Evolutionary conservation across 92 coral and sea anemone species (phyloP).

Genomic region (Bergia sp.): DNA sequence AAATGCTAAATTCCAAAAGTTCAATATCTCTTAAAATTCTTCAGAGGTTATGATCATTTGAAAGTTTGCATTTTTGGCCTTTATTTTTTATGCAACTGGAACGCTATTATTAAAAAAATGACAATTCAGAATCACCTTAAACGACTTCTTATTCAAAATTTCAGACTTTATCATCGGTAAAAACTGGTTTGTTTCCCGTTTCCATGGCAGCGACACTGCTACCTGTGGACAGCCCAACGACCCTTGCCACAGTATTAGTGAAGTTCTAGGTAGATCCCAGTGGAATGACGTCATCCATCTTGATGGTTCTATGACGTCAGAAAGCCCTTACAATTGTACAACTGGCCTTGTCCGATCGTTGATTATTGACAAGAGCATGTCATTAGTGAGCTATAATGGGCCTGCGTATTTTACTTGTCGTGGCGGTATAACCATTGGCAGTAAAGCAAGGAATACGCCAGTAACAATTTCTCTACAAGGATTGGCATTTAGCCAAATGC

Average conservation of each 20-base stretch:
- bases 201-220: slow-evolving; percentile 13
- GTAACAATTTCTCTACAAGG: slow-evolving; percentile 22
- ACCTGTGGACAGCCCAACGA: neutral
- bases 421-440: neutral
- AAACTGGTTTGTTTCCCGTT: slow-evolving; percentile 31
- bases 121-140: neutral
- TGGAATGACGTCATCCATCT: slow-evolving; percentile 37
- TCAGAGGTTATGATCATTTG: no score
- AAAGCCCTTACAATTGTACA: slow-evolving; percentile 17
- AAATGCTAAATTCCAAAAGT: no score
- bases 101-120: neutral
- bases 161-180: neutral
- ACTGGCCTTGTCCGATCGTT: slow-evolving; percentile 3
- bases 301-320: slow-evolving; percentile 23
- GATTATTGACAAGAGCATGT: neutral
- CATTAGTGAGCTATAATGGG: neutral
- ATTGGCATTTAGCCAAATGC: neutral
- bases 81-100: neutral
- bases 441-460: neutral
- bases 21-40: no score
- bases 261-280: neutral
- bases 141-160: neutral
- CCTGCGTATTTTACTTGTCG: slow-evolving; percentile 16
- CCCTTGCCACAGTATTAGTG: slow-evolving; percentile 26
- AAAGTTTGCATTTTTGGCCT: no score